phyloP scores from a whole-genome alignment of 2,888 invertebrate genomes.

The Pollenia angustigena region DNA sequence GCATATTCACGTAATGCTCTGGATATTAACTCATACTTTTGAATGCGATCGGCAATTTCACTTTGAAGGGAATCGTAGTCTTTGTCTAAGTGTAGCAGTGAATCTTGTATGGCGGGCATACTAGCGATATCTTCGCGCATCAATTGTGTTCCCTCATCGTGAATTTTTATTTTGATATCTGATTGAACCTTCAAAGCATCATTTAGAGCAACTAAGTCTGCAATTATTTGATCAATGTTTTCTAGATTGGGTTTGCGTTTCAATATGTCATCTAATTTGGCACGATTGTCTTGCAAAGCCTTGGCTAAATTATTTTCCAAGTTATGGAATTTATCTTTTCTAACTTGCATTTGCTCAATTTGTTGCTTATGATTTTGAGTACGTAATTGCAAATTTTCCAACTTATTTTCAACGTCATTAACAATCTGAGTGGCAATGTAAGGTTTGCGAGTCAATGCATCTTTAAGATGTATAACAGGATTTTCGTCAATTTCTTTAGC shows the following conservation, averaged over 20 bases:
- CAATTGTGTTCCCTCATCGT: conserved; percentile 90
- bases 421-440: conserved; percentile 90
- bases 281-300: conserved; percentile 86
- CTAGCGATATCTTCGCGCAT: conserved; percentile 93
- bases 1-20: conserved; percentile 90
- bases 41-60: conserved; percentile 89
- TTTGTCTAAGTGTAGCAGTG: conserved; percentile 90
- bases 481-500: conserved; percentile 89
- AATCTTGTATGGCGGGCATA: conserved; percentile 91
- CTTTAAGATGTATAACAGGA: conserved; percentile 88
- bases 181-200: conserved; percentile 86
- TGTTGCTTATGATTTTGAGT: conserved; percentile 88
- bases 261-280: conserved; percentile 80
- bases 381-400: conserved; percentile 88
- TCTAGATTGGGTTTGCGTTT: conserved; percentile 80
- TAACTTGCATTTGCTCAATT: conserved; percentile 89
- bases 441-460: conserved; percentile 89
- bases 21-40: conserved; percentile 89
- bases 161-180: conserved; percentile 88
- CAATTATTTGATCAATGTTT: conserved; percentile 84
- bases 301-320: conserved; percentile 89
- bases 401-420: conserved; percentile 89
- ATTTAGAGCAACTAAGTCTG: conserved; percentile 85
- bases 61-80: conserved; percentile 92
- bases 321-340: conserved; percentile 91